Evolutionary conservation across 2,888 invertebrate genomes (phyloP).

Genomic region (Zaprionus obscuricornis): DNA sequence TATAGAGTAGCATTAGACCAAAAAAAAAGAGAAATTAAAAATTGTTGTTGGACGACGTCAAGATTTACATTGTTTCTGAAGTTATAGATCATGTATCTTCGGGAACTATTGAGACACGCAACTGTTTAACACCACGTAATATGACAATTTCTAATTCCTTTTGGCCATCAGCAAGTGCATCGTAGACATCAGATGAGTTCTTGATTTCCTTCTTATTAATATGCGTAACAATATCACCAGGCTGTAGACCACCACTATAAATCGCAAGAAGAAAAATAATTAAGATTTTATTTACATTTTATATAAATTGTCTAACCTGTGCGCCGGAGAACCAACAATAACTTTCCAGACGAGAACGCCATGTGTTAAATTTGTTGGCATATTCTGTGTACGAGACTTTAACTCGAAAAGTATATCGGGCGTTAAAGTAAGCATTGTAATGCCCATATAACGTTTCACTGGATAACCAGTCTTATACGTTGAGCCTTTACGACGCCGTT

Average conservation of each 20-base stretch:
- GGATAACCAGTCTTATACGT: conserved; percentile 72
- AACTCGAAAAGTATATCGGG: conserved; percentile 90
- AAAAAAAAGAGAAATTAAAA: conserved; percentile 3
- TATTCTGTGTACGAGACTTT: conserved; percentile 87
- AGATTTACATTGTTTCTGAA: no score
- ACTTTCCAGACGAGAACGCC: conserved; percentile 96
- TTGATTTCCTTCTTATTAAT: conserved; percentile 89
- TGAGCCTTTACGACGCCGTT: conserved; percentile 70
- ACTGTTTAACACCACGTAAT: conserved; percentile 83
- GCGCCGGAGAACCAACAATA: conserved; percentile 93
- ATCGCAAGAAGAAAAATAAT: conserved; percentile 60
- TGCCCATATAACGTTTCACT: conserved; percentile 89
- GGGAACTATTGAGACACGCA: conserved; percentile 84
- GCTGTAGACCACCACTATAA: conserved; percentile 90
- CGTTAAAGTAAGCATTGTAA: conserved; percentile 94
- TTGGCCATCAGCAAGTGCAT: conserved; percentile 84
- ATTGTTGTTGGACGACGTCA: no score
- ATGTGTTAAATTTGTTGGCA: conserved; percentile 87
- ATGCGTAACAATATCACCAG: conserved; percentile 93
- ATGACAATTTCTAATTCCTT: conserved; percentile 84
- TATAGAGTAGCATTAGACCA: conserved; percentile 15
- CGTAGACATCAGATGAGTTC: conserved; percentile 89
- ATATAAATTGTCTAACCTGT: no score
- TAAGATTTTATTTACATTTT: no score
- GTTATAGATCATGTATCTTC: conserved; percentile 83